Base-by-base conservation (phyloP, 2,797 vertebrate species). In the Notoglanidium macrostoma region DNA sequence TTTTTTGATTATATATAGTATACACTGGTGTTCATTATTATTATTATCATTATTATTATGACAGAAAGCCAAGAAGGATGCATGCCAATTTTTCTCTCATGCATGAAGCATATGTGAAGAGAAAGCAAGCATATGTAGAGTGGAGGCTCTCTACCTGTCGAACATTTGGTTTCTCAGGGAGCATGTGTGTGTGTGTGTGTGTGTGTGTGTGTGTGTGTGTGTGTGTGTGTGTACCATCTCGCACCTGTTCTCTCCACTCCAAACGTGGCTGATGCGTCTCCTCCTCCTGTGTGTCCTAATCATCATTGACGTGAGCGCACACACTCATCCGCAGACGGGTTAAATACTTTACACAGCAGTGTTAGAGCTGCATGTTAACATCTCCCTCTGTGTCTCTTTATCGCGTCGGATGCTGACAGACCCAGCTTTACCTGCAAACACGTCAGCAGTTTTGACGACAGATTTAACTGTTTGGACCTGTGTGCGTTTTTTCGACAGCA, bases 231-330 rank as follows among this genome's bases (percentile, higher is more conserved):
- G 70, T 59, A 23, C 49, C 65, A 44, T 19, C 57, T 59, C 35
- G 40, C 85, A 84, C 74, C 76, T 67, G 78, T 65, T 76, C 61
- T 57, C 79, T 79, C 12, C 12, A 21, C 70, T 85, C 35, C 65
- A 57, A 87, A 67, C 63, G 5, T n/a, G 77, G 87, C 15, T 70
- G 63, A 91, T 76, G 51, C 46, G 63, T 73, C 78, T 51, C 23
- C 61, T 73, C 72, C 86, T 87, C 73, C 73, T 70, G 81, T 74
- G 86, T 68, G 86, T 87, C 61, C 86, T 87, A 87, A 87, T 86
- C 85, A 90, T 93, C 90, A 91, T 89, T 89, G 89, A 90, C 91
- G 87, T 91, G 92, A 91, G 92, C 91, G 89, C 87, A 91, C 92
- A 92, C 74, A 70, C 85, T 29, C 40, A 61, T 29, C 46, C 46